A percentile compares a stretch with the other conserved stretches of the same genome.
Conservation (phyloP, 2,113 vertebrate genomes). For the Gavia stellata region DNA sequence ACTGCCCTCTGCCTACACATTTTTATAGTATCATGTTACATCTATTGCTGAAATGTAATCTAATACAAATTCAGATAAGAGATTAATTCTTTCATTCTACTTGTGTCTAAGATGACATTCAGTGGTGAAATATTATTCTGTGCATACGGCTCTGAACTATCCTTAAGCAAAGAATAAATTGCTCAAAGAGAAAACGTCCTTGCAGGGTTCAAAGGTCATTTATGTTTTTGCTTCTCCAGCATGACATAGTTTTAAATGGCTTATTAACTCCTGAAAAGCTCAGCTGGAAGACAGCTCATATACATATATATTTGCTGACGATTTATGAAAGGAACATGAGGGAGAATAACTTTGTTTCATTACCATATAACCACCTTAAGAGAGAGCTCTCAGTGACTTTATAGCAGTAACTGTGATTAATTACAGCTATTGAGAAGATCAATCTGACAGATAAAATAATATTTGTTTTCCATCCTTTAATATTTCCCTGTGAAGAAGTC, state of each 20-base stretch:
- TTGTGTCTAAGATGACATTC: neutral
- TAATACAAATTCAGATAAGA: neutral
- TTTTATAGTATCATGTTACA: neutral
- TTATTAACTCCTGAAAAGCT: slow-evolving; percentile 19
- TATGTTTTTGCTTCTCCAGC: neutral
- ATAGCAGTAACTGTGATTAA: slow-evolving; percentile 36
- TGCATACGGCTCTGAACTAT: neutral
- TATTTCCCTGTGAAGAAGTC: neutral
- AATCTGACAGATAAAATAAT: slow-evolving; percentile 16
- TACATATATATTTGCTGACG: neutral
- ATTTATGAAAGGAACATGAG: slow-evolving; percentile 17
- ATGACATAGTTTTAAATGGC: slow-evolving; percentile 22
- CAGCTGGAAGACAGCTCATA: neutral
- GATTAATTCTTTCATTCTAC: neutral
- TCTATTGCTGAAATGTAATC: neutral
- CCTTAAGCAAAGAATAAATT: neutral
- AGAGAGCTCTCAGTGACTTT: slow-evolving; percentile 12
- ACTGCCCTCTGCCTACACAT: neutral
- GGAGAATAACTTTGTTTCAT: slow-evolving; percentile 42
- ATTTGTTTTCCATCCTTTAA: slow-evolving; percentile 16
- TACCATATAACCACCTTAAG: slow-evolving; percentile 41
- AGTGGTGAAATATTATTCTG: neutral
- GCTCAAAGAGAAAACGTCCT: neutral
- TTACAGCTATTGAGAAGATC: slow-evolving; percentile 30
- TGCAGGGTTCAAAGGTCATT: slow-evolving; percentile 25